Evolutionary conservation across 2,888 invertebrate genomes (phyloP).

Genomic region (Archaeoteleia sp.): DNA sequence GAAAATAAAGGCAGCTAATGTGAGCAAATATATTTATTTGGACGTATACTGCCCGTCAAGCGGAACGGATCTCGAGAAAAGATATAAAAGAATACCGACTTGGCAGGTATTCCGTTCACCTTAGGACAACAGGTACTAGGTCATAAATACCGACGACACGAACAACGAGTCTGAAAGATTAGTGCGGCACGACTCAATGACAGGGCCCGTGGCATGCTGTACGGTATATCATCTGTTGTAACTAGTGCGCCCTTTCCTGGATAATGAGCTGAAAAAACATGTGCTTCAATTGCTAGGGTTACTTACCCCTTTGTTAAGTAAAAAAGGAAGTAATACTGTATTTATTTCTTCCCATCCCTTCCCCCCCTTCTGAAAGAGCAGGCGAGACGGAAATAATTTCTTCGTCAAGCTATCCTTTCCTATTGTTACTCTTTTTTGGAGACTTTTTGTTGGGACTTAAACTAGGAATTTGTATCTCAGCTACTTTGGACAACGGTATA

Average conservation of each 20-base stretch:
- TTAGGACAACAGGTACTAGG: conserved; percentile 4
- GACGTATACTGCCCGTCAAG: neutral
- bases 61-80: conserved; percentile 3
- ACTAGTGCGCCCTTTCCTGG: conserved; percentile 7
- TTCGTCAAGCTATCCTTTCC: too few relatives aligned
- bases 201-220: conserved; percentile 4
- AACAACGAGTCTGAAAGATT: conserved; percentile 14
- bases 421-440: too few relatives aligned
- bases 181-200: conserved; percentile 10
- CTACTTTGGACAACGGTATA: too few relatives aligned
- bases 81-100: conserved; percentile 8
- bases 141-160: conserved; percentile 14
- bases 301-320: too few relatives aligned
- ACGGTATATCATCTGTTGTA: conserved; percentile 6
- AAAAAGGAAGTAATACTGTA: too few relatives aligned
- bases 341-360: too few relatives aligned
- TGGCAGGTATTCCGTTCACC: neutral
- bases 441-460: too few relatives aligned
- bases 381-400: too few relatives aligned
- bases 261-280: conserved; percentile 10
- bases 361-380: too few relatives aligned
- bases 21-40: conserved; percentile 10
- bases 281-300: conserved; percentile 4
- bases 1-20: neutral
- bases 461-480: too few relatives aligned